Evolutionary conservation across 2,113 vertebrate genomes (phyloP), one percentile per base, ranked within the genome.

Genomic region (Rostratula benghalensis): DNA sequence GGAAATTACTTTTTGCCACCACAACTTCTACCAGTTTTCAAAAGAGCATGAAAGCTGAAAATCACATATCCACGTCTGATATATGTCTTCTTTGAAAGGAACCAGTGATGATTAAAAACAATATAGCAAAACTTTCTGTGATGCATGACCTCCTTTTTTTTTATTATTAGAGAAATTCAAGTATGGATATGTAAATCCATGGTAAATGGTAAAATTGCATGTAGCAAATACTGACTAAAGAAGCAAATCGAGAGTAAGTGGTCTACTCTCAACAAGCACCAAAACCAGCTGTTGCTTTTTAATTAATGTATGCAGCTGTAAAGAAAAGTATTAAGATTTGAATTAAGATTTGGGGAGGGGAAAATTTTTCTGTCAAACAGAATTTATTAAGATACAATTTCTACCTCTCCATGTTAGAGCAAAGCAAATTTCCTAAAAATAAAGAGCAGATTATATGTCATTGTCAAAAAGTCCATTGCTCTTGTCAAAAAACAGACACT

Each of bases 141-240:
- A 57, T 61, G 1, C 2, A 45, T 37, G 8, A 65, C 6, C 4
- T 67, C 51, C 0, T 3, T 30, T 37, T 54, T 43, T 9, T 60
- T 74, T 67, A 53, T 74, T 67, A 41, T 20, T 11, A 30, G 13
- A 67, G 16, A 78, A 70, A 63, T 70, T 74, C 45, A 54, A 31
- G 18, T n/a, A 70, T 15, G 7, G 18, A 8, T 81, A 11, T 24
- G 21, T 67, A 63, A 87, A 81, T 48, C 18, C 25, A 60, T 43
- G 20, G 20, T 60, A 70, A 61, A 61, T 20, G 2, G 20, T 19
- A 71, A 70, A 69, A 57, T 12, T n/a, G 3, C 20, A 37, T 0
- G 0, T 31, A 67, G 41, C 3, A 86, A 89, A 73, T 64, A n/a
- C 2, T 3, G 12, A 48, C 28, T 57, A 70, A 81, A 87, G 12